Percentiles rank a stretch among this genome's conserved stretches.
phyloP scores from a whole-genome alignment of 1,140 invertebrate species.

The Radopholus similis region DNA sequence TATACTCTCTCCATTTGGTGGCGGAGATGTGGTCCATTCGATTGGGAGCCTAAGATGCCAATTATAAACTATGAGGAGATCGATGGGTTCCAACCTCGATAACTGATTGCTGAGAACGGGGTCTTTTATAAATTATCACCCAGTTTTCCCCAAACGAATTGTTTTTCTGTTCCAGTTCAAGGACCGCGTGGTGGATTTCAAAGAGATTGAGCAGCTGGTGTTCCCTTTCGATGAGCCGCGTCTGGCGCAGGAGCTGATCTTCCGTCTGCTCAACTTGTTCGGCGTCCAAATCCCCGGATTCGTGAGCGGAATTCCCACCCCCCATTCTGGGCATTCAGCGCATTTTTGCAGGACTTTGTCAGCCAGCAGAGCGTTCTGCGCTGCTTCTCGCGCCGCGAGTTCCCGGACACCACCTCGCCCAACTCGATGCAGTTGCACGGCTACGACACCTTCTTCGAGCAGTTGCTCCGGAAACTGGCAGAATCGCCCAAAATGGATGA shows the following conservation, averaged over 20 bases:
- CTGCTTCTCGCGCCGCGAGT: background rate
- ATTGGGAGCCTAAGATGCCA: too few relatives aligned
- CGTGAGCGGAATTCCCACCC: too few relatives aligned
- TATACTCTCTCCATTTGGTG: too few relatives aligned
- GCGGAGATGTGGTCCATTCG: too few relatives aligned
- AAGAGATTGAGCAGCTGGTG: background rate
- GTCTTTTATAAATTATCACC: background rate
- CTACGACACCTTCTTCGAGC: background rate
- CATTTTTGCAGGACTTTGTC: too few relatives aligned
- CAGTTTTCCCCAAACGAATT: background rate
- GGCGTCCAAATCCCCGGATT: background rate
- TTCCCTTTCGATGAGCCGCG: background rate
- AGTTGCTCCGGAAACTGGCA: background rate
- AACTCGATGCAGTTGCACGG: background rate
- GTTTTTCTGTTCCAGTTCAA: background rate
- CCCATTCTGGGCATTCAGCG: too few relatives aligned
- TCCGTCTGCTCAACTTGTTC: background rate
- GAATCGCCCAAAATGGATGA: constrained; percentile 8
- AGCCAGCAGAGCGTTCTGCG: constrained; percentile 2
- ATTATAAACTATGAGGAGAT: too few relatives aligned
- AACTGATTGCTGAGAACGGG: too few relatives aligned
- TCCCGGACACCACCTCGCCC: background rate
- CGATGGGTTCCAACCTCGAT: too few relatives aligned
- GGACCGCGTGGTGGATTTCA: background rate
- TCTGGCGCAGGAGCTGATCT: background rate